Evolutionary conservation across 2,888 invertebrate species (phyloP).

Genomic region (Trimorus sp.): DNA sequence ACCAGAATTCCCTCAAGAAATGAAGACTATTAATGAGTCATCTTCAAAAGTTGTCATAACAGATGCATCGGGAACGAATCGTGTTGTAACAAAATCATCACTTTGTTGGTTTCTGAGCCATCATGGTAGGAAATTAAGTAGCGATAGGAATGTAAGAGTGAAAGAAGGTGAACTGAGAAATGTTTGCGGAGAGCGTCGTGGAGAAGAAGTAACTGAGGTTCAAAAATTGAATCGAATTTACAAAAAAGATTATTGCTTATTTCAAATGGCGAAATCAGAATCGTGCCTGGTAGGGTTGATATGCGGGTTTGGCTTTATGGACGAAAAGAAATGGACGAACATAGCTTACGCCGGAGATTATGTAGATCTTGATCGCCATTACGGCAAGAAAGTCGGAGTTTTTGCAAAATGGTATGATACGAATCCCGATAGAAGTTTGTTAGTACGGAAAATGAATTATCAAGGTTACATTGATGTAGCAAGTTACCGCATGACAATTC

Average conservation of each 20-base stretch:
- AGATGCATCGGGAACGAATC: constrained; percentile 3
- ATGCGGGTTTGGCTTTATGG: constrained; percentile 28
- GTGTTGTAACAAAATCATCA: constrained; percentile 1
- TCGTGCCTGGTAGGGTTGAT: constrained; percentile 48
- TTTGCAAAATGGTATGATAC: constrained; percentile 14
- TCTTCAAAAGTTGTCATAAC: background rate
- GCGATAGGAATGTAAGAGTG: constrained; percentile 1
- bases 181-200: background rate
- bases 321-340: constrained; percentile 39
- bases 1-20: background rate
- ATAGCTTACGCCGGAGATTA: constrained; percentile 26
- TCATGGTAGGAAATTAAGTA: constrained; percentile 11
- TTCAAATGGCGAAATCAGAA: constrained; percentile 26
- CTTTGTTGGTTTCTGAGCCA: constrained; percentile 18
- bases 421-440: constrained; percentile 13
- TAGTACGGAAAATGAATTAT: background rate
- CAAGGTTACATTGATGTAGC: constrained; percentile 20
- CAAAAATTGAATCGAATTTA: constrained; percentile 28
- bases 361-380: constrained; percentile 5
- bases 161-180: background rate
- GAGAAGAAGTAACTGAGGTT: background rate
- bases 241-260: constrained; percentile 50
- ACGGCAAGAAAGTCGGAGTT: constrained; percentile 14
- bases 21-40: background rate
- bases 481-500: constrained; percentile 13